Base-by-base conservation (phyloP, 2,113 vertebrate species). In the Lagenorhynchus albirostris region DNA sequence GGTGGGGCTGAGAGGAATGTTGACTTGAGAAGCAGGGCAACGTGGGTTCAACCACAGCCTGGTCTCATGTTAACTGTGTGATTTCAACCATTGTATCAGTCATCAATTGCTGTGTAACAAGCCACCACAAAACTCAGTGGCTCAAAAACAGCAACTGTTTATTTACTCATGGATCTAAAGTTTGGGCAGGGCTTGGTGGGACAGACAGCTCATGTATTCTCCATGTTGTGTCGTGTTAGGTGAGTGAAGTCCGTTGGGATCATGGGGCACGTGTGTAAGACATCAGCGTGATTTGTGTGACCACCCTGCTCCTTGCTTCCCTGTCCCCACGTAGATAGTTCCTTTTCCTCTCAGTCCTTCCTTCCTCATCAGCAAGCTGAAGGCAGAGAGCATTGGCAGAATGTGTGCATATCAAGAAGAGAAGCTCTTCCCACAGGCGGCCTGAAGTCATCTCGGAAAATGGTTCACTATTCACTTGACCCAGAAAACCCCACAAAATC, bases 271-370 rank as follows among this genome's bases (percentile, higher is more conserved):
- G 7, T 4, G 2, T 29, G 38, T 8, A 1, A 77, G 58, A 55
- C 74, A 53, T 4, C 1, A 1, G 29, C 4, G 1, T 13, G 25
- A 1, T 29, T 13, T 9, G 8, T 0, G 5, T 20, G 65, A 15
- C 80, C 3, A 11, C 70, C 50, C 73, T 33, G n/a, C 58, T 33
- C 36, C 21, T 55, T 8, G 36, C 89, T 70, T 58, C 31, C 41
- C 14, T 50, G 2, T 31, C 12, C 31, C 55, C 33, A 0, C 8
- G 7, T 4, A 63, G 36, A 44, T 6, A 36, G 6, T 8, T 33
- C 47, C 17, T 55, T 73, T 91, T 25, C n/a, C 41, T 38, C 70
- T 74, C 3, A 21, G 62, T 53, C 25, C 38, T 36, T 84, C 58
- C 65, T 95, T 41, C 50, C 25, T 38, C 9, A 18, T 26, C 73